Conservation (phyloP, 2,888 invertebrate genomes). For the Nephrotoma flavescens region DNA sequence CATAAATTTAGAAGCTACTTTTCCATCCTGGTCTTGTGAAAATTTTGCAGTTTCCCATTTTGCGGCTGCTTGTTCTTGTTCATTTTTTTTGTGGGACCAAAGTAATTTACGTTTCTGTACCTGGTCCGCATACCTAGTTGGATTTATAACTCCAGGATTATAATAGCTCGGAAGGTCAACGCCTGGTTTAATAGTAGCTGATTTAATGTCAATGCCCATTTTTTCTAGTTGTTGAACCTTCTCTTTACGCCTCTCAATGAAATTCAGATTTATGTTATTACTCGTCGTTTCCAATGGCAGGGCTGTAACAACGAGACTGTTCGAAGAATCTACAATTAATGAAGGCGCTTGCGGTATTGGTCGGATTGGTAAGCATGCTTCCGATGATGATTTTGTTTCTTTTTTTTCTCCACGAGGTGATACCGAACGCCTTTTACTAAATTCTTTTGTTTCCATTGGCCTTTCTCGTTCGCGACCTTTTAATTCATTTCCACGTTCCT, state of each 20-base stretch:
- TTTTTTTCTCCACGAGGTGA: conserved; percentile 2
- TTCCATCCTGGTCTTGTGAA: conserved; percentile 81
- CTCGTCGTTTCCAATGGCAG: conserved; percentile 17
- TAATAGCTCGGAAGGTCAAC: conserved; percentile 48
- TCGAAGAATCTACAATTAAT: conserved; percentile 18
- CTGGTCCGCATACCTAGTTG: conserved; percentile 72
- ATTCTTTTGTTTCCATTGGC: background rate
- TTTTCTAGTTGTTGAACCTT: conserved; percentile 35
- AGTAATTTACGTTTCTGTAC: conserved; percentile 83
- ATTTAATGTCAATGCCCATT: conserved; percentile 37
- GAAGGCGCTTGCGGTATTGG: conserved; percentile 7
- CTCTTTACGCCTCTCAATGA: conserved; percentile 19
- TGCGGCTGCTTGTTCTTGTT: conserved; percentile 26
- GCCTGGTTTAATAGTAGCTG: conserved; percentile 13
- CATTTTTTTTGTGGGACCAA: conserved; percentile 67
- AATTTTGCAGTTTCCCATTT: conserved; percentile 79
- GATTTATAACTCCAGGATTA: conserved; percentile 56
- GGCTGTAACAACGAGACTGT: conserved; percentile 19
- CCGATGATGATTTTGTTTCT: background rate
- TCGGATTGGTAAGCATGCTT: background rate
- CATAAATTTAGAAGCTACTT: conserved; percentile 88
- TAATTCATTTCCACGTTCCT: conserved; percentile 5
- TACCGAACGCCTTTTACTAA: background rate
- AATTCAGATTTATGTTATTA: conserved; percentile 17
- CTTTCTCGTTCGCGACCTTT: background rate